Evolutionary conservation across 1,140 invertebrate species (phyloP).

Genomic region (Drosophila truncata): DNA sequence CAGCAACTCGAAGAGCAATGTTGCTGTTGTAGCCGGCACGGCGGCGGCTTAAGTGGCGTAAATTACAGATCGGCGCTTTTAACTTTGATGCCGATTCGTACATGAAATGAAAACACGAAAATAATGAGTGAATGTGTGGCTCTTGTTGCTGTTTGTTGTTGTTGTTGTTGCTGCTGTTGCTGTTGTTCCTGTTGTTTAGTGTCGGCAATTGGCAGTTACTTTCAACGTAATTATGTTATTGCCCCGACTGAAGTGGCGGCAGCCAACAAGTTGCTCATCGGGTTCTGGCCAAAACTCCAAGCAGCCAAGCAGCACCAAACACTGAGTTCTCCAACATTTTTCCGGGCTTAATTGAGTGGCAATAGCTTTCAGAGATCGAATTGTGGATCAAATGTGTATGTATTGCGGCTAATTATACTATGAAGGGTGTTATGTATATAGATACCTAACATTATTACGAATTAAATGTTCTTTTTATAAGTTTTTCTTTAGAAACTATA

Average conservation of each 20-base stretch:
- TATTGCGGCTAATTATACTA: not conserved
- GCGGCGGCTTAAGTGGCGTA: conserved; percentile 84
- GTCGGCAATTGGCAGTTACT: conserved; percentile 55
- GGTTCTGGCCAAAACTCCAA: conserved; percentile 29
- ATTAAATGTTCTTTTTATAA: not conserved
- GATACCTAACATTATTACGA: too few relatives aligned
- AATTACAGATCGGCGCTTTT: conserved; percentile 85
- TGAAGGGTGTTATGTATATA: not conserved
- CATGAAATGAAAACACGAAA: conserved; percentile 85
- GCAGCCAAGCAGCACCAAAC: not conserved
- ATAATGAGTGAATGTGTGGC: conserved; percentile 76
- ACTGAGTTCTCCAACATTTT: conserved; percentile 3
- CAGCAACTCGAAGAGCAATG: conserved; percentile 46
- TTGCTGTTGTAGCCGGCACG: conserved; percentile 75
- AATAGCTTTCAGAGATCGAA: conserved; percentile 14
- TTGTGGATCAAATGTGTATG: not conserved
- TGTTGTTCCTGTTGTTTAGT: conserved; percentile 50
- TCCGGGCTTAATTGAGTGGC: conserved; percentile 26
- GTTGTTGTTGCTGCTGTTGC: conserved; percentile 39
- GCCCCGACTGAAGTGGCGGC: conserved; percentile 54
- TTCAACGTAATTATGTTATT: conserved; percentile 61
- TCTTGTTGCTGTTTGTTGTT: conserved; percentile 38
- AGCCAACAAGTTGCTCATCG: conserved; percentile 47
- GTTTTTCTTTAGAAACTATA: not conserved
- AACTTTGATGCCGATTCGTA: conserved; percentile 85